phyloP scores from a whole-genome alignment of 2,797 vertebrate species.

The Eupleurogrammus muticus region DNA sequence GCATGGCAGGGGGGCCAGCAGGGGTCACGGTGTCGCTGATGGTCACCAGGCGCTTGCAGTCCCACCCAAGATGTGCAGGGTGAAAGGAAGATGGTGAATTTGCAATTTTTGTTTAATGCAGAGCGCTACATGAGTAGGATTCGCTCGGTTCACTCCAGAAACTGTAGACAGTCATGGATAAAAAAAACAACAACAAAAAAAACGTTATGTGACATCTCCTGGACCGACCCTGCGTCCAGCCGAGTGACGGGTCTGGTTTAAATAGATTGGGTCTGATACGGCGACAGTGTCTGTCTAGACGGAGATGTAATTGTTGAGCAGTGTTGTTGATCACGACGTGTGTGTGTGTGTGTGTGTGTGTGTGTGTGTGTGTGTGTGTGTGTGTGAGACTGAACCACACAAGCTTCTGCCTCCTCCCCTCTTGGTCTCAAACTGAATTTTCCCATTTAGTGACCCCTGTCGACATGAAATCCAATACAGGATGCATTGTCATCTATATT shows the following conservation, averaged over 20 bases:
- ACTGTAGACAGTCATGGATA: not conserved
- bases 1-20: conserved; percentile 57
- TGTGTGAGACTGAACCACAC: conserved; percentile 6
- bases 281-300: conserved; percentile 64
- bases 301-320: conserved; percentile 59
- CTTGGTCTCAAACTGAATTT: conserved; percentile 28
- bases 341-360: conserved; percentile 16
- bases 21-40: conserved; percentile 67
- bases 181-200: no score
- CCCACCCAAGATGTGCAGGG: conserved; percentile 52
- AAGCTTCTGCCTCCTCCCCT: conserved; percentile 15
- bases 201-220: not conserved
- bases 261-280: conserved; percentile 48
- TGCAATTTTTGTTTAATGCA: conserved; percentile 31
- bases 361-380: not conserved
- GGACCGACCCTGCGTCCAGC: not conserved
- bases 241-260: conserved; percentile 40
- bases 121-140: conserved; percentile 25
- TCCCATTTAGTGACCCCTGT: conserved; percentile 19
- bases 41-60: conserved; percentile 58
- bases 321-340: conserved; percentile 58
- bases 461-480: conserved; percentile 29
- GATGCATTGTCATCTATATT: conserved; percentile 17
- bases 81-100: conserved; percentile 22
- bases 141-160: conserved; percentile 1